Percentiles rank a stretch among this genome's conserved stretches.
Conservation (phyloP, 2,797 vertebrate genomes). For the Channa striata region DNA sequence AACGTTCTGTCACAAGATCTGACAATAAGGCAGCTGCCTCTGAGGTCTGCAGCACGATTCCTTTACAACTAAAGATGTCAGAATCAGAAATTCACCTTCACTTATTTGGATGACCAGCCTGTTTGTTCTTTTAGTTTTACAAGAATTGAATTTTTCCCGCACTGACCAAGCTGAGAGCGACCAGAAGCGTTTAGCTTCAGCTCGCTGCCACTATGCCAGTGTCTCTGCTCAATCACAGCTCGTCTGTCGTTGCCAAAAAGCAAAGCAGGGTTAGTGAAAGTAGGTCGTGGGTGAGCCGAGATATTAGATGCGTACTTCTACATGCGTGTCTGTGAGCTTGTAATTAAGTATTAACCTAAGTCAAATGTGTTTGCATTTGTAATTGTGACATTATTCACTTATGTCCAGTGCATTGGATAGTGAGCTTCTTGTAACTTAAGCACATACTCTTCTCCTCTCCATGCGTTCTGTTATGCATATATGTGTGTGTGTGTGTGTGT, state of each 20-base stretch:
- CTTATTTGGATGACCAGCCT: background rate
- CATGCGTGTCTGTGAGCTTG: slow-evolving; percentile 20
- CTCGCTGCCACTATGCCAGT: slow-evolving; percentile 19
- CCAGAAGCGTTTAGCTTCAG: slow-evolving; percentile 15
- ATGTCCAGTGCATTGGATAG: background rate
- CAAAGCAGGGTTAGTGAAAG: slow-evolving; percentile 66
- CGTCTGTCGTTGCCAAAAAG: slow-evolving; percentile 65
- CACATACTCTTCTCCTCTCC: slow-evolving; percentile 22
- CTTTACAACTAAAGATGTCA: background rate
- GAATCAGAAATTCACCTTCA: slow-evolving; percentile 1
- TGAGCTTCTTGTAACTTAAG: slow-evolving; percentile 30
- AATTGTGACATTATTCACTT: background rate
- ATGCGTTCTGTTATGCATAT: slow-evolving; percentile 33
- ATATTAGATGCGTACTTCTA: slow-evolving; percentile 55
- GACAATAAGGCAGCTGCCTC: background rate
- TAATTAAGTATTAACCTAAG: slow-evolving; percentile 21
- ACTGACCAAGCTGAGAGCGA: background rate
- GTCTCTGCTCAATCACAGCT: slow-evolving; percentile 59
- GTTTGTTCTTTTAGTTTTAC: background rate
- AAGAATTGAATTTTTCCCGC: slow-evolving; percentile 11
- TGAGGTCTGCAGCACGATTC: slow-evolving; percentile 4
- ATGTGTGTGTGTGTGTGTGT: slow-evolving; percentile 20
- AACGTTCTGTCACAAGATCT: slow-evolving; percentile 5
- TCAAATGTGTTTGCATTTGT: slow-evolving; percentile 1
- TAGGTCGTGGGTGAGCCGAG: slow-evolving; percentile 68